Evolutionary conservation across 2,113 vertebrate genomes (phyloP).

Genomic region (Lophius piscatorius): DNA sequence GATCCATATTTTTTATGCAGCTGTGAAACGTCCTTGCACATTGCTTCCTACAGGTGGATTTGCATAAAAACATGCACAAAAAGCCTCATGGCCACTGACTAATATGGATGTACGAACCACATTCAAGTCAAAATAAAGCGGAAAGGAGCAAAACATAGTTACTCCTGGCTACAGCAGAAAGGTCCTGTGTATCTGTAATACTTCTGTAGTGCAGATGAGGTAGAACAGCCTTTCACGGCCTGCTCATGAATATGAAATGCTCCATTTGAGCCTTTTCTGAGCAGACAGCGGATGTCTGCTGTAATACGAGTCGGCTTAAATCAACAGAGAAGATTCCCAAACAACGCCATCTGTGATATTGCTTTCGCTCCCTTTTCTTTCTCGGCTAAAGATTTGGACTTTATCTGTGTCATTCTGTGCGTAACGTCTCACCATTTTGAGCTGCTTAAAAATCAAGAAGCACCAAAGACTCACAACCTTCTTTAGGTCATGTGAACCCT

Average conservation of each 20-base stretch:
- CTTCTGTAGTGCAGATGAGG: constrained; percentile 41
- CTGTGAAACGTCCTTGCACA: too few species aligned
- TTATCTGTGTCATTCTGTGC: background rate
- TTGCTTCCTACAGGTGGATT: too few species aligned
- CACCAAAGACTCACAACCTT: background rate
- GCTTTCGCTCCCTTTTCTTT: background rate
- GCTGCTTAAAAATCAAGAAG: background rate
- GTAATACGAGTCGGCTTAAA: background rate
- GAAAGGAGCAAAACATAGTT: constrained; percentile 26
- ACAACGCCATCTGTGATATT: background rate
- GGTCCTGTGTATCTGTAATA: constrained; percentile 15
- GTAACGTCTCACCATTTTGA: background rate
- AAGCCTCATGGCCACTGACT: constrained; percentile 16
- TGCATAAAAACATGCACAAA: constrained; percentile 44
- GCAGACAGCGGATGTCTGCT: constrained; percentile 7
- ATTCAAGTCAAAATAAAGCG: constrained; percentile 12
- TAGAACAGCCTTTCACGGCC: constrained; percentile 26
- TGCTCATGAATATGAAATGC: constrained; percentile 31
- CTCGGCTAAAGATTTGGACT: background rate
- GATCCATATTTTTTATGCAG: too few species aligned
- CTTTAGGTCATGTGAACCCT: background rate
- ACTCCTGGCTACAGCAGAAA: constrained; percentile 8
- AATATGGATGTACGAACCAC: constrained; percentile 12
- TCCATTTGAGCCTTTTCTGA: constrained; percentile 20
- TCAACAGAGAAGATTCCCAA: constrained; percentile 6